phyloP scores from a whole-genome alignment of 2,113 vertebrate species.

The Grammomys surdaster region DNA sequence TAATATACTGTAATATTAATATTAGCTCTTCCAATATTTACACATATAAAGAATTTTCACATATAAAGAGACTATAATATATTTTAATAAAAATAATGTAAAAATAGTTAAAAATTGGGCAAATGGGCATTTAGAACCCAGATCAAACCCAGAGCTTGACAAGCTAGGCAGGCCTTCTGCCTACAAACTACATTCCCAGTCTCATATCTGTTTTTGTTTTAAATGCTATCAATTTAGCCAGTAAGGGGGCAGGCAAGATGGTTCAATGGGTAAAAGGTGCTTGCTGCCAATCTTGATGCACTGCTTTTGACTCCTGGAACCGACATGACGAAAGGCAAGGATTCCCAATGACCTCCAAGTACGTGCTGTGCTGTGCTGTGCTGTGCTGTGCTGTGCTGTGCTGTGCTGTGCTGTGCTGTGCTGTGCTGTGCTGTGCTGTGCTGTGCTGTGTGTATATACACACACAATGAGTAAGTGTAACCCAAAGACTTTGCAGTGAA shows the following conservation, averaged over 20 bases:
- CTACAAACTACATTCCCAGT: background rate
- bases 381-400: too few relatives aligned
- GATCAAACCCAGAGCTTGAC: background rate
- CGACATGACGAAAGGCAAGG: background rate
- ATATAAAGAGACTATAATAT: conserved; percentile 12
- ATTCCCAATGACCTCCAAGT: background rate
- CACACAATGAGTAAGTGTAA: background rate
- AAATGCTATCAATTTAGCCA: background rate
- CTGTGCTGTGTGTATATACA: background rate
- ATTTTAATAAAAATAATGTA: background rate
- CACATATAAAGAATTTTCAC: background rate
- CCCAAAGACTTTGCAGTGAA: background rate
- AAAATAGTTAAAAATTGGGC: background rate
- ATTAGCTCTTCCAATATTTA: conserved; percentile 11
- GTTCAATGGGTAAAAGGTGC: background rate
- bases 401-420: too few relatives aligned
- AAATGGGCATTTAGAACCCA: conserved; percentile 50
- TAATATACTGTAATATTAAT: conserved; percentile 1
- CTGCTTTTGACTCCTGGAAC: background rate
- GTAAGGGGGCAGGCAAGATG: background rate
- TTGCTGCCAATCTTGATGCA: background rate
- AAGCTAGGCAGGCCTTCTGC: background rate
- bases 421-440: too few relatives aligned
- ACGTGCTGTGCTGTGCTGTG: too few relatives aligned
- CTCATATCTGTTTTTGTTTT: background rate